Conservation (phyloP, 37 sponge, comb jelly and placozoan species). For the Corticium candelabrum region DNA sequence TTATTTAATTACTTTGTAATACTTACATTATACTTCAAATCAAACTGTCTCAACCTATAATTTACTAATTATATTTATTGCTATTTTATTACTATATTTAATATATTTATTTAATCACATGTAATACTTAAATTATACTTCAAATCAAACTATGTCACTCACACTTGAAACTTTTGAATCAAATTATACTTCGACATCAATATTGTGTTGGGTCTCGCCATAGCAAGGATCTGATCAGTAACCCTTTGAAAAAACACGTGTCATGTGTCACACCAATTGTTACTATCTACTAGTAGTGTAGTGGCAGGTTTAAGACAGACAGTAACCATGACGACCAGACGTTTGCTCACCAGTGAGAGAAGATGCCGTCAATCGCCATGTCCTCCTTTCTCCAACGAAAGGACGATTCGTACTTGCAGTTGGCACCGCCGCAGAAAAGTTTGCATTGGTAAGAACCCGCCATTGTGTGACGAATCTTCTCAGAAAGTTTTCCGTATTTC, state of each 20-base stretch:
- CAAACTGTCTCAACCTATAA: too few relatives aligned
- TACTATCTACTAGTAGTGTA: not conserved
- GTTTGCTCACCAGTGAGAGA: conserved; percentile 56
- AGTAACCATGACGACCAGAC: not conserved
- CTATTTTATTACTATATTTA: too few relatives aligned
- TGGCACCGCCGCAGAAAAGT: conserved; percentile 73
- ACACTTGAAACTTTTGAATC: conserved; percentile 60
- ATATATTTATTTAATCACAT: too few relatives aligned
- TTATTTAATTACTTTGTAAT: too few relatives aligned
- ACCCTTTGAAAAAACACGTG: conserved; percentile 49
- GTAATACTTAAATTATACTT: too few relatives aligned
- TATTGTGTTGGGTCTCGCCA: conserved; percentile 80
- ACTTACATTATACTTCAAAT: too few relatives aligned
- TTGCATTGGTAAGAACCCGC: conserved; percentile 38
- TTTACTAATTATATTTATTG: too few relatives aligned
- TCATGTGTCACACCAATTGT: not conserved
- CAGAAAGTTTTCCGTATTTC: conserved; percentile 1
- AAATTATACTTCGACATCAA: conserved; percentile 45
- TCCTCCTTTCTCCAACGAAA: conserved; percentile 30
- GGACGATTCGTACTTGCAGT: conserved; percentile 76
- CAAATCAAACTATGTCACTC: too few relatives aligned
- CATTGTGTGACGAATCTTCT: not conserved
- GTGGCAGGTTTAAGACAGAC: not conserved
- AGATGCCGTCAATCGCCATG: conserved; percentile 63
- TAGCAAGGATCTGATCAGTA: conserved; percentile 79